These are phyloP conservation scores for Gryllus bimaculatus DNA, from an alignment of 1,140 invertebrate species.

Conservation along the genomic window DNA sequence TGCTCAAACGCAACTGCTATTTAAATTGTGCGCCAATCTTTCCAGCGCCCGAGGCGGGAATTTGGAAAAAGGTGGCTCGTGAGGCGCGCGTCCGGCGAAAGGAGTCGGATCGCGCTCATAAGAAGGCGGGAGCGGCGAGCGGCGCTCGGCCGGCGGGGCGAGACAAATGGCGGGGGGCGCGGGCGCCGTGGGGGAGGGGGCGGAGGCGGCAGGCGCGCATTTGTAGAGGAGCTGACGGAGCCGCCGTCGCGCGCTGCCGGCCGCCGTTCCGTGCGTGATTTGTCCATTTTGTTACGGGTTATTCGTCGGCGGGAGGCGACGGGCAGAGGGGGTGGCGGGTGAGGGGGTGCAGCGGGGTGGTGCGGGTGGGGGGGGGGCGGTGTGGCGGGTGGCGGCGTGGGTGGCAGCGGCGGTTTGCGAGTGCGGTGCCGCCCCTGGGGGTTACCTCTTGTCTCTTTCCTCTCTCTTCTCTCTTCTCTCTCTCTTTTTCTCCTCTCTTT, in stretches of 20 bases:
- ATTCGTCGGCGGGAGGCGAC: neutral
- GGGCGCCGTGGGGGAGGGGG: too few relatives aligned
- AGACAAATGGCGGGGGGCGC: neutral
- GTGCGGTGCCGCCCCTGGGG: too few relatives aligned
- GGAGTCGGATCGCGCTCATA: neutral
- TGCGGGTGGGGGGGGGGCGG: too few relatives aligned
- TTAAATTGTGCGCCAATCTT: neutral
- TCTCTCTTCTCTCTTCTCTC: too few relatives aligned
- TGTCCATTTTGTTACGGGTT: neutral
- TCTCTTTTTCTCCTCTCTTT: too few relatives aligned
- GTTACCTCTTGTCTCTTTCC: too few relatives aligned
- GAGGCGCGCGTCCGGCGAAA: neutral
- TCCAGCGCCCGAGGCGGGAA: neutral
- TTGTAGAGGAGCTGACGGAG: neutral
- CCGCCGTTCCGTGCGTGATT: neutral
- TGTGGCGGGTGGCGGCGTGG: too few relatives aligned
- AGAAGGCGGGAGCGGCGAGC: neutral
- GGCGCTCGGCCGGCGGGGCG: too few relatives aligned
- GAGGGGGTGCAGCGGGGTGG: too few relatives aligned
- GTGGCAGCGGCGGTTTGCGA: too few relatives aligned
- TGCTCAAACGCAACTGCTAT: too few relatives aligned
- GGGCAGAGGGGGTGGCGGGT: neutral
- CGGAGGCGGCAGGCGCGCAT: neutral
- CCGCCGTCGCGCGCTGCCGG: neutral
- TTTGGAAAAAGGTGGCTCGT: neutral